Conservation (phyloP, 2,113 vertebrate species). For the Sphaerodactylus townsendi region DNA sequence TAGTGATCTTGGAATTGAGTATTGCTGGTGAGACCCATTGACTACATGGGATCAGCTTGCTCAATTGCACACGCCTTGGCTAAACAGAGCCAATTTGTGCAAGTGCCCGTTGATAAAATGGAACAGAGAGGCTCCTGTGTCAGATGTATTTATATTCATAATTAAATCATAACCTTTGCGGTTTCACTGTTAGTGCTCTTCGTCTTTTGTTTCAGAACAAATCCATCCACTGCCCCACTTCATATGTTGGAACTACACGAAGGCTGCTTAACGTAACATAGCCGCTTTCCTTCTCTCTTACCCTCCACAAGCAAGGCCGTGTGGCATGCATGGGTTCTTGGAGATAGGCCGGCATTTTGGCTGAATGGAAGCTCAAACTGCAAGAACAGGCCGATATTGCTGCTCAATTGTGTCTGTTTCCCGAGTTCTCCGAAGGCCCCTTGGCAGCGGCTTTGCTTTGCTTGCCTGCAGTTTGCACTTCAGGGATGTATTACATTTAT, state of each 20-base stretch:
- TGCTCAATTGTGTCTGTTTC: not conserved
- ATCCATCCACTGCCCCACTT: conserved; percentile 61
- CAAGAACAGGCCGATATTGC: conserved; percentile 5
- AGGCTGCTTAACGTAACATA: conserved; percentile 62
- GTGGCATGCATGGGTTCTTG: conserved; percentile 27
- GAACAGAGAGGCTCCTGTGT: not conserved
- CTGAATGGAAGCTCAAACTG: not conserved
- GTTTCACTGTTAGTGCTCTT: conserved; percentile 60
- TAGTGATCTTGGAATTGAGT: not conserved
- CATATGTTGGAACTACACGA: conserved; percentile 54
- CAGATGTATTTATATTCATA: not conserved
- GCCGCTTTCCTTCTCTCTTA: conserved; percentile 55
- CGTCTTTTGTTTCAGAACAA: conserved; percentile 68
- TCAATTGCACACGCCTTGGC: not conserved
- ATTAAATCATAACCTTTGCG: conserved; percentile 22
- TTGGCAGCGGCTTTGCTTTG: not conserved
- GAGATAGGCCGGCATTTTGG: conserved; percentile 6
- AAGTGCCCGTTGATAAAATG: not conserved
- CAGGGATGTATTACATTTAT: not conserved
- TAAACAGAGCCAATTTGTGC: not conserved
- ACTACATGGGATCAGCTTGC: not conserved
- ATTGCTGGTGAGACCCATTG: not conserved
- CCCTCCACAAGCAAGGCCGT: conserved; percentile 49
- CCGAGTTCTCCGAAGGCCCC: not conserved
- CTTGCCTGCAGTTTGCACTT: not conserved